phyloP scores from a whole-genome alignment of 2,888 invertebrate species.

The Helobdella robusta region DNA sequence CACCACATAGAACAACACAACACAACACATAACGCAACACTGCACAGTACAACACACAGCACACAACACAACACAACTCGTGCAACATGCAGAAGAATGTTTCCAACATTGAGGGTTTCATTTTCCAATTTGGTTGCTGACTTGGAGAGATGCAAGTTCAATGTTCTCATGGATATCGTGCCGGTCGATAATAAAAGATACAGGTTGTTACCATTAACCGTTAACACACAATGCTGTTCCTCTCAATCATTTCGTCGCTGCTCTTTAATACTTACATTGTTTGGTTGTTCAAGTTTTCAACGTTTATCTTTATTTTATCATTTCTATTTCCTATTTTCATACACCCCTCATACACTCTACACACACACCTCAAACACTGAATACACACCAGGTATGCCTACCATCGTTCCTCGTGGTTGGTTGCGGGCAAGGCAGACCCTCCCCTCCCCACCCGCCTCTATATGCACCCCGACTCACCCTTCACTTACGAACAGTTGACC shows the following conservation, averaged over 20 bases:
- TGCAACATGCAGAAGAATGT: slow-evolving; percentile 80
- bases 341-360: background rate
- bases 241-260: too few species aligned
- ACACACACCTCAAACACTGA: background rate
- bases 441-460: slow-evolving; percentile 81
- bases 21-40: background rate
- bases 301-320: too few species aligned
- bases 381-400: slow-evolving; percentile 74
- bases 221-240: too few species aligned
- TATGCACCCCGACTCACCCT: slow-evolving; percentile 92
- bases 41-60: background rate
- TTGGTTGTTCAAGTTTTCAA: too few species aligned
- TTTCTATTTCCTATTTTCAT: too few species aligned
- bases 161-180: slow-evolving; percentile 87
- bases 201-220: too few species aligned
- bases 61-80: background rate
- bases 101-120: slow-evolving; percentile 87
- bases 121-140: slow-evolving; percentile 52
- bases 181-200: slow-evolving; percentile 85
- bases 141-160: slow-evolving; percentile 60
- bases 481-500: slow-evolving; percentile 76
- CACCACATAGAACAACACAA: background rate
- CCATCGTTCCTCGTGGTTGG: slow-evolving; percentile 93
- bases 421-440: slow-evolving; percentile 93
- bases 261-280: too few species aligned